Percentiles rank a stretch among this genome's conserved stretches.
Evolutionary conservation across 2,113 vertebrate species (phyloP).

Genomic region (Fregetta grallaria): DNA sequence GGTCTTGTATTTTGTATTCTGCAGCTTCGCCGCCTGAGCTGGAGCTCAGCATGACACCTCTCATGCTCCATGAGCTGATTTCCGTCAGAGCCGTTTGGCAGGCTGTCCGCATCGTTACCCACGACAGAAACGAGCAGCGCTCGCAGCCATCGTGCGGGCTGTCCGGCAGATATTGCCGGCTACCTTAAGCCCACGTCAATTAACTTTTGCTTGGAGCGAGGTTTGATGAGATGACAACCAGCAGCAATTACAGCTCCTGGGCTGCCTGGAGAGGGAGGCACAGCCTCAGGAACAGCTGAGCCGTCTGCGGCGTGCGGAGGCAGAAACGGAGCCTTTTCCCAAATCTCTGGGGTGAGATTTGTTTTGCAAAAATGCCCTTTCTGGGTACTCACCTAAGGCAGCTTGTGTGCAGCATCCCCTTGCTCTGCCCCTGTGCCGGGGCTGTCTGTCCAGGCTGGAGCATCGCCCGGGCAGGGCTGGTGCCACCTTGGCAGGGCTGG

Average conservation of each 20-base stretch:
- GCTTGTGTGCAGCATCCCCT: fast-evolving
- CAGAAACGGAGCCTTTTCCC: neutral
- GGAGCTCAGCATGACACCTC: neutral
- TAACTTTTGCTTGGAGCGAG: neutral
- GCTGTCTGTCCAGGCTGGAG: neutral
- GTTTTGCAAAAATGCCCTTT: fast-evolving
- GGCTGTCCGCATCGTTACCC: neutral
- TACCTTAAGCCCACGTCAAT: neutral
- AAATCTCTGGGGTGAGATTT: fast-evolving
- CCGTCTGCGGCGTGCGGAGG: fast-evolving
- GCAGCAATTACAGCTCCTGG: neutral
- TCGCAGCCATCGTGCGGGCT: neutral
- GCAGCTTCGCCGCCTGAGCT: neutral
- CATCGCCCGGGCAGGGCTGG: neutral
- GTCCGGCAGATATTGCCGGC: neutral
- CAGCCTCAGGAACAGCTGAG: neutral
- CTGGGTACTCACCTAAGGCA: fast-evolving
- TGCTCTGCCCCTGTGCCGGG: neutral
- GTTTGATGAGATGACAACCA: fast-evolving
- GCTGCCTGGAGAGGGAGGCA: slow-evolving; percentile 39
- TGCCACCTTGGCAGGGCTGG: neutral
- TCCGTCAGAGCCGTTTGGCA: neutral
- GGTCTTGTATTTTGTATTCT: neutral
- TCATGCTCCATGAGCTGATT: neutral
- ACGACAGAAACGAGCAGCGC: fast-evolving